Evolutionary conservation across 2,113 vertebrate genomes (phyloP), one percentile per base, ranked within the genome.

Genomic region (Narcine bancroftii): DNA sequence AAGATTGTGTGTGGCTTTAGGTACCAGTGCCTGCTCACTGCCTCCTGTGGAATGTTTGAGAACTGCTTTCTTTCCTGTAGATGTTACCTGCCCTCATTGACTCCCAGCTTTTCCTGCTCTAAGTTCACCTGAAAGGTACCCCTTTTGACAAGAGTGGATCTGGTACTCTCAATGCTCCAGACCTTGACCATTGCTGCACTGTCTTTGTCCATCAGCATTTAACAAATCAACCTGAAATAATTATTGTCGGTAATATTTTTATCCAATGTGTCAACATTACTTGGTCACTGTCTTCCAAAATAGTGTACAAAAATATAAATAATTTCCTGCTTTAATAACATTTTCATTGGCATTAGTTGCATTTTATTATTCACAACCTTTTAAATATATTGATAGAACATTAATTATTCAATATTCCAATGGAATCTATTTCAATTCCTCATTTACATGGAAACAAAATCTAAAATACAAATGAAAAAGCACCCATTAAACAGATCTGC

Each of bases 361-460:
- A 71, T 4, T 69, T 71, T 71, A 33, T 69, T 45, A 91, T 45
- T 66, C 29, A 36, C 45, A 39, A 47, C 45, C 89, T 47, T 29
- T 47, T 69, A 66, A 71, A 26, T 36, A 69, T 69, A 66, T 91
- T 69, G 1, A 24, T 71, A 39, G 42, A 26, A 66, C 39, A 45
- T 45, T 42, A 45, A 91, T 66, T 47, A 47, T 91, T 26, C 17
- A 39, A 42, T 47, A 91, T 71, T 91, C 89, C 65, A 69, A 2
- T 42, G 89, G 65, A 36, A 91, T 13, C 24, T 71, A 47, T 65
- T 91, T 91, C 39, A 63, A 21, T 69, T 91, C 9, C 26, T 29
- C 66, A 17, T 47, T 91, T 91, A 91, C 24, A 10, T 33, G 39
- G 63, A 47, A 91, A 91, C 53, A 91, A 91, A 69, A 69, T 66